Conservation (phyloP, 2,113 vertebrate genomes). For the Galeopterus variegatus region DNA sequence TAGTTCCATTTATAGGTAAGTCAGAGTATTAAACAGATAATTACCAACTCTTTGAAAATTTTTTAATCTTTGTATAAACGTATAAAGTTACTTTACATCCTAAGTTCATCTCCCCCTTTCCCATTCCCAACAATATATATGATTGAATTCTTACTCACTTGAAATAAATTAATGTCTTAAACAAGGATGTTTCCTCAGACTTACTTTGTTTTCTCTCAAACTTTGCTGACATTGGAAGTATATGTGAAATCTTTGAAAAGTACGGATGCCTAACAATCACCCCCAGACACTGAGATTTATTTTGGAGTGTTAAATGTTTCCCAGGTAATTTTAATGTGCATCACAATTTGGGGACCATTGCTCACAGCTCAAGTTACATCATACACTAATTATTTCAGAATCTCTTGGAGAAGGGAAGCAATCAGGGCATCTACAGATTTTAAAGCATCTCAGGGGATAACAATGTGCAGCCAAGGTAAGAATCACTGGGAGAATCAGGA, state of each 20-base stretch:
- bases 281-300: background rate
- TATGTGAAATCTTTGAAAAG: background rate
- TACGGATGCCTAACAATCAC: background rate
- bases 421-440: background rate
- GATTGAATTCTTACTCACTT: background rate
- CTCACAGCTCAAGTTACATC: background rate
- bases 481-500: background rate
- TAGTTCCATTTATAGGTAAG: constrained; percentile 16
- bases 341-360: background rate
- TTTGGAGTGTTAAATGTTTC: background rate
- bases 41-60: background rate
- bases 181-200: background rate
- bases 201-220: background rate
- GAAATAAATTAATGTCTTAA: background rate
- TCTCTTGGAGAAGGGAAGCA: background rate
- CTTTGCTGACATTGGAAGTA: background rate
- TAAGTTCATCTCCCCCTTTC: background rate
- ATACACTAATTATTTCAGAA: background rate
- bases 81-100: background rate
- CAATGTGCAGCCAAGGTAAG: background rate
- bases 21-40: background rate
- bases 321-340: background rate
- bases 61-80: background rate
- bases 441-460: background rate
- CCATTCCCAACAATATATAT: background rate